Evolutionary conservation across 2,113 vertebrate species (phyloP).

Genomic region (Terrapene triunguis): DNA sequence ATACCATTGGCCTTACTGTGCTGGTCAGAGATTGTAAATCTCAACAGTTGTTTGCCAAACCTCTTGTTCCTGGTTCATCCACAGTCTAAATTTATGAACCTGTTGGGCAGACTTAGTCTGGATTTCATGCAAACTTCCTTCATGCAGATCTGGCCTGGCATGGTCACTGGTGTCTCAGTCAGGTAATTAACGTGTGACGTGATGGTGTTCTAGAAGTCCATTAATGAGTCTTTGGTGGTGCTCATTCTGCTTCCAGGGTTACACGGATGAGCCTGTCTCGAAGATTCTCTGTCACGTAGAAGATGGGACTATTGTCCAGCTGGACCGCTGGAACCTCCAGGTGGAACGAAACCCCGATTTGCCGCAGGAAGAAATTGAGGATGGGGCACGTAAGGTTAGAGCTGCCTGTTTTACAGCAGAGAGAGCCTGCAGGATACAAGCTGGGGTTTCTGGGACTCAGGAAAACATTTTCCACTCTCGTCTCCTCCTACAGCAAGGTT

Average conservation of each 20-base stretch:
- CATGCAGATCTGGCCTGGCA: background rate
- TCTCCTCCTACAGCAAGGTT: background rate
- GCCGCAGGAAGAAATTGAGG: constrained; percentile 84
- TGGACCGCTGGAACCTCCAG: constrained; percentile 89
- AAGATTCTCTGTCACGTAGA: constrained; percentile 89
- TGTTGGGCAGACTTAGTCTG: background rate
- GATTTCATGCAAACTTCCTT: background rate
- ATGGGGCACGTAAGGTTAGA: constrained; percentile 86
- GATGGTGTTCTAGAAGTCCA: rapidly evolving
- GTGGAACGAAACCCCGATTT: constrained; percentile 86
- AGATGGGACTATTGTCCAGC: constrained; percentile 86
- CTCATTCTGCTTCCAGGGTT: constrained; percentile 76
- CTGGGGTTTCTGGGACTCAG: background rate
- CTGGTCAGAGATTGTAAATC: background rate
- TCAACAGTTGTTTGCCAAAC: background rate
- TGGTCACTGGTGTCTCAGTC: background rate
- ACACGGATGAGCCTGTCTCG: constrained; percentile 87
- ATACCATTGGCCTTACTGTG: background rate
- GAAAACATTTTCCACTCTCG: background rate
- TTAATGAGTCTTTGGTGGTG: background rate
- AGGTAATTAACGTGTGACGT: background rate
- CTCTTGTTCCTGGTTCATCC: background rate
- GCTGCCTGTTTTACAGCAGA: background rate
- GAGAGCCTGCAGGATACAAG: background rate
- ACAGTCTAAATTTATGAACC: background rate